A percentile compares a stretch with the other conserved stretches of the same genome.
Evolutionary conservation across 2,113 vertebrate species (phyloP).

Genomic region (Protobothrops flavoviridis): DNA sequence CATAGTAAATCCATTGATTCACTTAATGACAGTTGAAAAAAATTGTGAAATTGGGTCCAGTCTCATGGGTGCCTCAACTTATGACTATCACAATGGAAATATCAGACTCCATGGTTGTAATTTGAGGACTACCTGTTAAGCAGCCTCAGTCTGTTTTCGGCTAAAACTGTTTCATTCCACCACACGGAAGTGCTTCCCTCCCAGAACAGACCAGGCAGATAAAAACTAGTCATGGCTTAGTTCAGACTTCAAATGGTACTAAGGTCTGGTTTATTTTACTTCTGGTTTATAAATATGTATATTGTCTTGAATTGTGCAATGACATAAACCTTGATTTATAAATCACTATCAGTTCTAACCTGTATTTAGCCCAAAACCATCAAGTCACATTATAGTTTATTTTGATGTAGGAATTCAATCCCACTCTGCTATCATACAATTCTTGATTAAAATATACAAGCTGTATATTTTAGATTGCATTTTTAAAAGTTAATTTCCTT

Average conservation of each 20-base stretch:
- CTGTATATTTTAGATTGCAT: background rate
- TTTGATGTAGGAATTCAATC: background rate
- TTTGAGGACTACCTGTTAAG: background rate
- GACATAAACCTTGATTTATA: background rate
- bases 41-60: background rate
- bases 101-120: background rate
- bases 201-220: background rate
- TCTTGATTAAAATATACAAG: background rate
- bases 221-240: background rate
- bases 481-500: constrained; percentile 2
- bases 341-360: background rate
- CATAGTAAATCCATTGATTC: background rate
- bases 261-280: background rate
- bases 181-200: background rate
- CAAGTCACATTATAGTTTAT: background rate
- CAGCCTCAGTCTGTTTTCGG: background rate
- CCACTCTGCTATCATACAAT: background rate
- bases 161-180: background rate
- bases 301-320: background rate
- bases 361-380: background rate
- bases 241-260: background rate
- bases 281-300: background rate
- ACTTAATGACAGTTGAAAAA: background rate
- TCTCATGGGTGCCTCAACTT: background rate
- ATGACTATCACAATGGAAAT: background rate